These are phyloP conservation scores for Lycia hirtaria DNA, from an alignment of 2,888 invertebrate genomes.

Conservation along the genomic window DNA sequence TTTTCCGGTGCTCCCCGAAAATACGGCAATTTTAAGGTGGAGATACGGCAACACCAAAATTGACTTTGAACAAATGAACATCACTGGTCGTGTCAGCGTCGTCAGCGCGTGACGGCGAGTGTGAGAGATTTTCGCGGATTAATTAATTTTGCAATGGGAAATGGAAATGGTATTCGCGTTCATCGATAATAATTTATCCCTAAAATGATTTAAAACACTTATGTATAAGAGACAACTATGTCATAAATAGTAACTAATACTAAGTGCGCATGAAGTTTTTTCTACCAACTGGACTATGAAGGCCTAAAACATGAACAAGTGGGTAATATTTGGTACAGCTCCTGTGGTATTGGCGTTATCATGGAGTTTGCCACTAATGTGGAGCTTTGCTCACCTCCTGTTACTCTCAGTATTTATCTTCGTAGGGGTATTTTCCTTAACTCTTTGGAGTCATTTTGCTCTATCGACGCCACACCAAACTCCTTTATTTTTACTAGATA, in stretches of 20 bases:
- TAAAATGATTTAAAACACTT: not conserved
- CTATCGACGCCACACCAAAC: constrained; percentile 88
- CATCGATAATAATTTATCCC: not conserved
- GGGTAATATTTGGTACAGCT: constrained; percentile 55
- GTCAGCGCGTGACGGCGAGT: no score
- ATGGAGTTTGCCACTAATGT: constrained; percentile 68
- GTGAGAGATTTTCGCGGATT: no score
- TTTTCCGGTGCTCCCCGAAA: no score
- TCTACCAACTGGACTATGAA: constrained; percentile 15
- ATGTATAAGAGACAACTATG: not conserved
- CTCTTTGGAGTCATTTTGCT: constrained; percentile 87
- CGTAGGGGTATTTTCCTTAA: constrained; percentile 64
- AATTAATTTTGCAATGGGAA: constrained; percentile 1
- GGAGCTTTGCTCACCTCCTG: constrained; percentile 64
- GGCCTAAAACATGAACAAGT: constrained; percentile 50
- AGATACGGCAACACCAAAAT: no score
- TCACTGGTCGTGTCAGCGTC: no score
- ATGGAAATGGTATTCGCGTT: not conserved
- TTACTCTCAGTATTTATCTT: constrained; percentile 60
- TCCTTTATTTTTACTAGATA: constrained; percentile 84
- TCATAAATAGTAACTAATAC: not conserved
- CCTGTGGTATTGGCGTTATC: constrained; percentile 62
- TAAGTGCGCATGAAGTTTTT: constrained; percentile 2
- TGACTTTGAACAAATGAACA: no score
- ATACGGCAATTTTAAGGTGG: no score